These are phyloP conservation scores for Oryzias woworae DNA, from an alignment of 2,113 vertebrate species.

Conservation along the genomic window DNA sequence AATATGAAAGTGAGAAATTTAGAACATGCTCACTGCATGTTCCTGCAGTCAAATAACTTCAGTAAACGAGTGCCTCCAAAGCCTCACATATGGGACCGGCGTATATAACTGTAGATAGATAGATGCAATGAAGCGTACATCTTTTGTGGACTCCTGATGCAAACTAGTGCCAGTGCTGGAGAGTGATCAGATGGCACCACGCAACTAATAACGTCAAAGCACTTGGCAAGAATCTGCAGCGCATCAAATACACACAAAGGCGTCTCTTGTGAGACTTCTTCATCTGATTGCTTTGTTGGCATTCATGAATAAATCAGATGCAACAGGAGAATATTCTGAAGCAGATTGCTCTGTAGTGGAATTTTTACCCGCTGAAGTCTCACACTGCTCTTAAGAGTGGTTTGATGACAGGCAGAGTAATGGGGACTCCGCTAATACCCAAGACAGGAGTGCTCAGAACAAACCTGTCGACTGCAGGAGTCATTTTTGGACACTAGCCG, in stretches of 20 bases:
- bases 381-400: constrained; percentile 17
- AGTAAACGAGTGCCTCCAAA: constrained; percentile 34
- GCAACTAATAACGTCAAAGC: constrained; percentile 42
- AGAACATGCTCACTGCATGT: constrained; percentile 9
- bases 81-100: constrained; percentile 29
- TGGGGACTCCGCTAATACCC: constrained; percentile 36
- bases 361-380: constrained; percentile 36
- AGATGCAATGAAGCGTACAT: constrained; percentile 28
- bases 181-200: constrained; percentile 38
- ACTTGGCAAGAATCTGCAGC: constrained; percentile 33
- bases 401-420: constrained; percentile 40
- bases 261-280: constrained; percentile 56
- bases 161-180: constrained; percentile 22
- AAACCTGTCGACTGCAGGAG: constrained; percentile 2
- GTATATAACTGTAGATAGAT: constrained; percentile 23
- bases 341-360: constrained; percentile 45
- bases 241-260: constrained; percentile 56
- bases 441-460: constrained; percentile 6
- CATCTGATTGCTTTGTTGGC: constrained; percentile 65
- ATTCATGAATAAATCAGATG: constrained; percentile 69
- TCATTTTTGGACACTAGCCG: constrained; percentile 26
- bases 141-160: constrained; percentile 30
- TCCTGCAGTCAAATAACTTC: constrained; percentile 40
- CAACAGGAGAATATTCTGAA: constrained; percentile 54
- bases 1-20: too few relatives aligned